Percentiles rank a stretch among this genome's conserved stretches.
Evolutionary conservation across 2,797 vertebrate genomes (phyloP).

Genomic region (Melanotaenia pygmaea): DNA sequence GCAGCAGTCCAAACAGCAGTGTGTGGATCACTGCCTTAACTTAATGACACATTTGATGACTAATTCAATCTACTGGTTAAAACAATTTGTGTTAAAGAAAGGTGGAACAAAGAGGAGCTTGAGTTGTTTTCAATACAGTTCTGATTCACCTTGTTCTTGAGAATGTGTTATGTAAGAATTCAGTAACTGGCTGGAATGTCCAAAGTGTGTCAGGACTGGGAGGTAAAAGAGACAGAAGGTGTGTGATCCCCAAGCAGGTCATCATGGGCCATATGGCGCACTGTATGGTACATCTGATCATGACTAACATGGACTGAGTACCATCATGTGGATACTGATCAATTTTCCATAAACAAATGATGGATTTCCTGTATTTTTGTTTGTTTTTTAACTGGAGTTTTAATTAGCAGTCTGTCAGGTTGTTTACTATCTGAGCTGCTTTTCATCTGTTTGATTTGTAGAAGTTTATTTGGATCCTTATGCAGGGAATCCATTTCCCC

Average conservation of each 20-base stretch:
- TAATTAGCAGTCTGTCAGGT: too few relatives aligned
- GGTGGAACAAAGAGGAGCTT: not conserved
- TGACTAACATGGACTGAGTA: not conserved
- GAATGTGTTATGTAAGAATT: slow-evolving; percentile 12
- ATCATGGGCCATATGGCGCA: not conserved
- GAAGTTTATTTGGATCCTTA: too few relatives aligned
- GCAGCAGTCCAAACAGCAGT: slow-evolving; percentile 13
- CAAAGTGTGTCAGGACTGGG: slow-evolving; percentile 5
- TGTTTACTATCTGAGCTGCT: too few relatives aligned
- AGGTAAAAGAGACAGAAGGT: not conserved
- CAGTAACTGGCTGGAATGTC: slow-evolving; percentile 2
- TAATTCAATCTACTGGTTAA: slow-evolving; percentile 20
- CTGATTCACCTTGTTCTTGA: slow-evolving; percentile 1
- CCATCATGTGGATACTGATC: not conserved
- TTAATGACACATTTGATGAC: slow-evolving; percentile 19
- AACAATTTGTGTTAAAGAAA: slow-evolving; percentile 7
- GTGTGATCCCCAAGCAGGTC: slow-evolving; percentile 8
- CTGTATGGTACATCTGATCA: not conserved
- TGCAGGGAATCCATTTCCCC: too few relatives aligned
- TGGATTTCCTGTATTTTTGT: not conserved
- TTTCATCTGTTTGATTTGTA: too few relatives aligned
- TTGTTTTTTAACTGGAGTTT: too few relatives aligned
- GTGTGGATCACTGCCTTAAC: not conserved
- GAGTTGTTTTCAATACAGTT: not conserved
- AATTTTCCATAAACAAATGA: not conserved